Percentiles rank a stretch among this genome's conserved stretches.
These are phyloP conservation scores for Tetragonula clypearis DNA, from an alignment of 1,140 invertebrate genomes.

Conservation along the genomic window DNA sequence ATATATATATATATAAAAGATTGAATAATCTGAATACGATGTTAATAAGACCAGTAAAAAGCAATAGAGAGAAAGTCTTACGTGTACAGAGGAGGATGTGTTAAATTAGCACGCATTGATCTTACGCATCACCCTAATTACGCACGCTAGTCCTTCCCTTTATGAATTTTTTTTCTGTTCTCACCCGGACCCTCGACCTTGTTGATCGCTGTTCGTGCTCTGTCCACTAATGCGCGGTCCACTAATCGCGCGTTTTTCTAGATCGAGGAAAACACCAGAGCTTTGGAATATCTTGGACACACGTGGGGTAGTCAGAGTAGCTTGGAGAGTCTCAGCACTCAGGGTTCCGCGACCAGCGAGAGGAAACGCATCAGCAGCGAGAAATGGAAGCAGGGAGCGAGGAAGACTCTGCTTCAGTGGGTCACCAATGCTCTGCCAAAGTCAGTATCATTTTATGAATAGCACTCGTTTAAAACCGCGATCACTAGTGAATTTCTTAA, in stretches of 20 bases:
- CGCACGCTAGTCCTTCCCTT: conserved; percentile 59
- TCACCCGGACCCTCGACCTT: background rate
- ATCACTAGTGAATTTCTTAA: background rate
- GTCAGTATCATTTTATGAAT: conserved; percentile 82
- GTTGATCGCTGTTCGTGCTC: background rate
- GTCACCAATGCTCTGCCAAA: conserved; percentile 96
- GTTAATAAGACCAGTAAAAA: conserved; percentile 9
- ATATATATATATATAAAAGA: background rate
- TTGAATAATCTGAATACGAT: conserved; percentile 29
- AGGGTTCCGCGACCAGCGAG: conserved; percentile 84
- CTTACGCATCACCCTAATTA: conserved; percentile 35
- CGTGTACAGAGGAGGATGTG: background rate
- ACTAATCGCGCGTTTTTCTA: conserved; percentile 77
- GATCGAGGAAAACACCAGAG: conserved; percentile 98
- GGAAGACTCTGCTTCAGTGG: conserved; percentile 96
- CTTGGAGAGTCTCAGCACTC: conserved; percentile 88
- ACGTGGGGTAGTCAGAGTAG: conserved; percentile 91
- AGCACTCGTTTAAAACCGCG: no score
- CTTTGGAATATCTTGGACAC: conserved; percentile 92
- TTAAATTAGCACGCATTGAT: conserved; percentile 28
- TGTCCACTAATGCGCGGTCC: background rate
- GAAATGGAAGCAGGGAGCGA: conserved; percentile 93
- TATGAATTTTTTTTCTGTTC: conserved; percentile 2
- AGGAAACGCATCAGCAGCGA: conserved; percentile 82
- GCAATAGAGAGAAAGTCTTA: conserved; percentile 13